A percentile compares a stretch with the other conserved stretches of the same genome.
Evolutionary conservation across 2,113 vertebrate genomes (phyloP).

Genomic region (Polyodon spathula): DNA sequence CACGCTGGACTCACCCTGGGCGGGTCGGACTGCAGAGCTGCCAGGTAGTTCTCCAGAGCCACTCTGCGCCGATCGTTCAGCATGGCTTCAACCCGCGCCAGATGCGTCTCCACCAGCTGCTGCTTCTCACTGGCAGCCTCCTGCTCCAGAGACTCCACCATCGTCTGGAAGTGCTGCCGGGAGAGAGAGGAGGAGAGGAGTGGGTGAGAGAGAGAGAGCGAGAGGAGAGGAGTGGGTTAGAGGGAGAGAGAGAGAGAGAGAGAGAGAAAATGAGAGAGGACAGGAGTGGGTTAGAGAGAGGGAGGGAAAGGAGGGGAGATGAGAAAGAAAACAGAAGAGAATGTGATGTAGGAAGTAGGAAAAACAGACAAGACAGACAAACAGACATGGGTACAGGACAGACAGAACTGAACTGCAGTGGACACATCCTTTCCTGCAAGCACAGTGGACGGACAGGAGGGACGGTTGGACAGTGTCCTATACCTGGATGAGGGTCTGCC

Average conservation of each 20-base stretch:
- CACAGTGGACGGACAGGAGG: background rate
- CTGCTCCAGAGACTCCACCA: conserved; percentile 92
- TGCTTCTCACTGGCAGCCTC: conserved; percentile 95
- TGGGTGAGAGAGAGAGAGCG: background rate
- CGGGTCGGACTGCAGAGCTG: conserved; percentile 83
- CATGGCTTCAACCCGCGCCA: conserved; percentile 92
- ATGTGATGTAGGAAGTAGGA: too few species aligned
- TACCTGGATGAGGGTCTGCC: conserved; percentile 93
- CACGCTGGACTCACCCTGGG: conserved; percentile 57
- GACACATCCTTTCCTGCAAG: too few species aligned
- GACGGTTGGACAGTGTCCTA: too few species aligned
- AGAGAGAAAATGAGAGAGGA: too few species aligned
- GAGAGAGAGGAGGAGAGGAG: background rate
- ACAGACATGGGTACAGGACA: too few species aligned
- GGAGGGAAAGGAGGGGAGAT: too few species aligned
- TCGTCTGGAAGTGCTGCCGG: conserved; percentile 83
- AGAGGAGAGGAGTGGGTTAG: too few species aligned
- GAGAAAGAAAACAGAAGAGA: too few species aligned
- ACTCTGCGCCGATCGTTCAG: conserved; percentile 85
- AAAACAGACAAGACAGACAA: too few species aligned
- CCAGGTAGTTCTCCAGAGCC: conserved; percentile 89
- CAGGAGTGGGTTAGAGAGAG: too few species aligned
- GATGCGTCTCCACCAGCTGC: conserved; percentile 93
- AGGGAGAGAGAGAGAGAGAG: too few species aligned
- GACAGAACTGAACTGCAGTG: too few species aligned